Base-by-base conservation (phyloP, 1,140 invertebrate species). In the Linepithema humile region DNA sequence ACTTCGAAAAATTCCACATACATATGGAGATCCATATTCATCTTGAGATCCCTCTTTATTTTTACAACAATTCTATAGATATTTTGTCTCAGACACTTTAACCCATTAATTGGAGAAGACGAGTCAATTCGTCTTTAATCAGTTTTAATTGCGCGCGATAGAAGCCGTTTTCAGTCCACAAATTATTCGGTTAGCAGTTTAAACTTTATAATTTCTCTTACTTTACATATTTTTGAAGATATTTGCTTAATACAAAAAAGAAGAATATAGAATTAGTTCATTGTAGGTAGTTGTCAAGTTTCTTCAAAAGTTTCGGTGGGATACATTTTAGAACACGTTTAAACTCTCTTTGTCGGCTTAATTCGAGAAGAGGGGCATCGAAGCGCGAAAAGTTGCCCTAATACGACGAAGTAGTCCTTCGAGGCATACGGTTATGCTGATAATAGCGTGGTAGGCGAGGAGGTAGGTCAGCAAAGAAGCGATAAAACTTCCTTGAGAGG, bases 401-500 rank as follows among this genome's bases (percentile, higher is more conserved):
- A 88, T 82, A 69, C 60, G 73, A 53, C 53, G 10, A 88, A 87
- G 85, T 88, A 88, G 80, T 86, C 72, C 67, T 80, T 48, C 23
- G 62, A 62, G 82, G 65, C 85, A 53, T 87, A 87, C 83, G 83
- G 83, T 84, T 83, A 85, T 65, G 65, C 67, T 83, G 86, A 89
- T 89, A 89, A 89, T 88, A 86, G 86, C 60, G 73, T 74, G 53
- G 53, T 59, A 74, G 70, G 35, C 86, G 73, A 86, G 88, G 73
- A 86, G 88, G 84, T 86, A 88, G 88, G 85, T 89, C 87, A 89
- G 87, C 87, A 87, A 89, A 83, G 87, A 87, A 89, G 91, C 90
- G 91, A 92, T 92, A 91, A 92, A 92, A 92, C 86, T 91, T 91
- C 82, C 86, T 88, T 88, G 77, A 90, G 86, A 86, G 83, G 43